Conservation (phyloP, 1,140 invertebrate genomes). For the Drosophila parvula region DNA sequence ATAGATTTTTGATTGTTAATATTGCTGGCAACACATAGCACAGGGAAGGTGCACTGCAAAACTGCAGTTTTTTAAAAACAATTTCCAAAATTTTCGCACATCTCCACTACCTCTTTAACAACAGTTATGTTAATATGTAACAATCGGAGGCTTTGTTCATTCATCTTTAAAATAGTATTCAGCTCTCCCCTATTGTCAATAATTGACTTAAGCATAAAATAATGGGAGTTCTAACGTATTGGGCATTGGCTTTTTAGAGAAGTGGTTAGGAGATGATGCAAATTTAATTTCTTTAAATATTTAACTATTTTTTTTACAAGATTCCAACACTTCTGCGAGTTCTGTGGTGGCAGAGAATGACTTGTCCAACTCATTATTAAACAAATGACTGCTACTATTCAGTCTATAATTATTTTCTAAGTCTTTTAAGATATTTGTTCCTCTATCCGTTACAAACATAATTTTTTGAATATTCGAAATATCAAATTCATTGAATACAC, state of each 20-base stretch:
- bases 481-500: too few species aligned
- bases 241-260: too few species aligned
- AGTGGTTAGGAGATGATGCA: too few species aligned
- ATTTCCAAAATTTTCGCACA: background rate
- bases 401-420: background rate
- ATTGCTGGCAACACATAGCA: background rate
- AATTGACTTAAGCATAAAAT: background rate
- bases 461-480: conserved; percentile 4
- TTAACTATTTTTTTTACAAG: too few species aligned
- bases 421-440: too few species aligned
- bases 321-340: background rate
- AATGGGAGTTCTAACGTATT: background rate
- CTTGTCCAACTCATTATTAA: background rate
- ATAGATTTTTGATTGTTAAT: background rate
- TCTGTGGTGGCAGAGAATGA: background rate
- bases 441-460: too few species aligned
- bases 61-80: background rate
- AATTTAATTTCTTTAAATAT: too few species aligned
- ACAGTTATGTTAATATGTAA: background rate
- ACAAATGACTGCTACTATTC: too few species aligned
- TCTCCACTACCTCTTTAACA: background rate
- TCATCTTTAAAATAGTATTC: background rate
- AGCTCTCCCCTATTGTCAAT: background rate
- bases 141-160: background rate
- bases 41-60: too few species aligned